These are phyloP conservation scores for Zaprionus ghesquierei DNA, from an alignment of 1,140 invertebrate genomes.

Conservation along the genomic window DNA sequence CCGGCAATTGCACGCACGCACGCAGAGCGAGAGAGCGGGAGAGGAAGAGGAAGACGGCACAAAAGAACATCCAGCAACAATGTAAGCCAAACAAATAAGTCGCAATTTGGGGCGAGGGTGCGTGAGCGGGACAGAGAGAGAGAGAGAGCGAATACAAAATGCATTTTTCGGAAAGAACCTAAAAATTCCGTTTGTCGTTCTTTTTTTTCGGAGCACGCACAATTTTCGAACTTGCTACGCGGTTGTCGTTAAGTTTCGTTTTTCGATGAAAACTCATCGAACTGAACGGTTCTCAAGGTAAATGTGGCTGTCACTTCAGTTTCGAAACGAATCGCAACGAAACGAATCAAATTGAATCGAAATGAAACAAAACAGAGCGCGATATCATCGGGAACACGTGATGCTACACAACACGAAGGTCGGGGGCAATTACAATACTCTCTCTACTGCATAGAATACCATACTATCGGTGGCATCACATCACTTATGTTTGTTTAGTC, in stretches of 20 bases:
- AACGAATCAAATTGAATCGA: background rate
- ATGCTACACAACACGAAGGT: conserved; percentile 38
- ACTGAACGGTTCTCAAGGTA: conserved; percentile 8
- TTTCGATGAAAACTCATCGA: background rate
- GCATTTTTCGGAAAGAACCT: background rate
- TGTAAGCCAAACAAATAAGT: conserved; percentile 34
- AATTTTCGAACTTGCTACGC: background rate
- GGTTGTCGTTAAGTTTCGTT: no score
- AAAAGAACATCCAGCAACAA: conserved; percentile 17
- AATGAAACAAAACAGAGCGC: background rate
- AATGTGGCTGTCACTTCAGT: conserved; percentile 19
- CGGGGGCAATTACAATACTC: conserved; percentile 11
- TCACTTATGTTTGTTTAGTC: conserved; percentile 27
- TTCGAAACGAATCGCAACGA: conserved; percentile 16
- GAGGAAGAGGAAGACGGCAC: conserved; percentile 7
- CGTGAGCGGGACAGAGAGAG: background rate
- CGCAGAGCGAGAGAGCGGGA: background rate
- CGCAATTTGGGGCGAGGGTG: conserved; percentile 1
- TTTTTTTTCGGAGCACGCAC: background rate
- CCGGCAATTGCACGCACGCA: conserved; percentile 32
- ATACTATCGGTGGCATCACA: conserved; percentile 5
- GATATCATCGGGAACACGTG: conserved; percentile 35
- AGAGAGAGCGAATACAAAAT: background rate
- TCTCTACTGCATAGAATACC: background rate
- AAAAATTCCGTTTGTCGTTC: background rate